Evolutionary conservation across 2,113 vertebrate genomes (phyloP), one percentile per base, ranked within the genome.

Genomic region (Leptodactylus fuscus): DNA sequence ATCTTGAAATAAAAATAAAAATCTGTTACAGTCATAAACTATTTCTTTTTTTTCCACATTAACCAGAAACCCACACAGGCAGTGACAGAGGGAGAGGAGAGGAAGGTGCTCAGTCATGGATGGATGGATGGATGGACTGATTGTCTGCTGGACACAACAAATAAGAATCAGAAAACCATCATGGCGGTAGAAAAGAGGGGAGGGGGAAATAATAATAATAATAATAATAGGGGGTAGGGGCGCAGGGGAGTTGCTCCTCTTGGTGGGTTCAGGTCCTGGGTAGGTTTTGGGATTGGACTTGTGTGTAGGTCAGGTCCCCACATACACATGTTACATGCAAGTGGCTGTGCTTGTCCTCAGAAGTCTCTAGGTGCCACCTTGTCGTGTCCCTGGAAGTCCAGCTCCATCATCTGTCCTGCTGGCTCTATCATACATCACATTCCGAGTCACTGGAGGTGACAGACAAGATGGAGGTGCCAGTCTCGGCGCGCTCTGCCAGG

Each of bases 1-100:
- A 98, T 97, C 96, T 97, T 95, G 95, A 98, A 98, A 98, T 98
- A 98, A 99, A 99, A 99, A 98, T 98, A 99, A 99, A 98, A 98
- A 98, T 98, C 97, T 98, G 96, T 98, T 98, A 99, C 98, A 99
- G 97, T 97, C 96, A 97, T 97, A 98, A 99, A 99, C 97, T 96
- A 97, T 97, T 94, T 27, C 95, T 95, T 95, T 27, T 95, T 95
- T 95, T 96, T 97, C 95, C 96, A 97, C 96, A 98, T 96, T 96
- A 96, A 98, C 95, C 97, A 97, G 95, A 96, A 98, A 81, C 96
- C 97, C 98, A 98, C 97, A 97, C 94, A 98, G 97, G 97, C 97
- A 97, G 97, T 98, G 97, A 99, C 96, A 97, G 96, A 95, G 95
- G 96, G 96, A 94, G 95, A 95, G 95, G 95, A 95, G 24, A 79